A percentile compares a stretch with the other conserved stretches of the same genome.
Conservation (phyloP, 2,888 invertebrate species). For the Philopedon plagiatum region DNA sequence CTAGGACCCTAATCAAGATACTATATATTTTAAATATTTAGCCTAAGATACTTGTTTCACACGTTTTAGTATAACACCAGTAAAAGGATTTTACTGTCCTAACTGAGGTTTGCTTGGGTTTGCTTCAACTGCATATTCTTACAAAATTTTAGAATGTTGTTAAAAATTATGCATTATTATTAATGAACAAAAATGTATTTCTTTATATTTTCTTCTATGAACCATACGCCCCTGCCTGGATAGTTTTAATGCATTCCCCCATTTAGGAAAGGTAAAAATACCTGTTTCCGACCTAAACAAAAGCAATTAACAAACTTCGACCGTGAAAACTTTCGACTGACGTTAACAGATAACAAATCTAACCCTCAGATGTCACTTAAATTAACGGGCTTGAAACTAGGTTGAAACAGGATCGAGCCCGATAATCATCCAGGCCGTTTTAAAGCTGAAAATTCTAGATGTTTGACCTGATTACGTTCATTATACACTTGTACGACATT, state of each 20-base stretch:
- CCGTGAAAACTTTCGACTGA: conserved; percentile 19
- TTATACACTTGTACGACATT: conserved; percentile 28
- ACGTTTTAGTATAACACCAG: too few relatives aligned
- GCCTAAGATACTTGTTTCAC: too few relatives aligned
- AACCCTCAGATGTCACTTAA: conserved; percentile 19
- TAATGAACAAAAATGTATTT: too few relatives aligned
- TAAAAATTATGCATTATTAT: too few relatives aligned
- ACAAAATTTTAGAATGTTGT: too few relatives aligned
- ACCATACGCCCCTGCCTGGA: not conserved
- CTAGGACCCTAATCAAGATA: too few relatives aligned
- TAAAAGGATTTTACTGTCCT: too few relatives aligned
- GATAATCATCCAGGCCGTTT: not conserved
- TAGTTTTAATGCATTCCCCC: not conserved
- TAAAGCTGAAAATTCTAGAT: conserved; percentile 3
- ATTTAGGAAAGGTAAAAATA: not conserved
- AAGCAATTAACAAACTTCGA: conserved; percentile 22
- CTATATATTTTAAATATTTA: too few relatives aligned
- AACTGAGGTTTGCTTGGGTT: too few relatives aligned
- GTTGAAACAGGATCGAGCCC: not conserved
- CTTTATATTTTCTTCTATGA: too few relatives aligned
- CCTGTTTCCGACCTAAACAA: not conserved
- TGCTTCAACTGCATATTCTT: too few relatives aligned
- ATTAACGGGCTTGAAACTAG: not conserved
- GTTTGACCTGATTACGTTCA: conserved; percentile 14
- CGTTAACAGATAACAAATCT: conserved; percentile 25